Conservation (phyloP, 2,888 invertebrate genomes). For the Cheilosia urbana region DNA sequence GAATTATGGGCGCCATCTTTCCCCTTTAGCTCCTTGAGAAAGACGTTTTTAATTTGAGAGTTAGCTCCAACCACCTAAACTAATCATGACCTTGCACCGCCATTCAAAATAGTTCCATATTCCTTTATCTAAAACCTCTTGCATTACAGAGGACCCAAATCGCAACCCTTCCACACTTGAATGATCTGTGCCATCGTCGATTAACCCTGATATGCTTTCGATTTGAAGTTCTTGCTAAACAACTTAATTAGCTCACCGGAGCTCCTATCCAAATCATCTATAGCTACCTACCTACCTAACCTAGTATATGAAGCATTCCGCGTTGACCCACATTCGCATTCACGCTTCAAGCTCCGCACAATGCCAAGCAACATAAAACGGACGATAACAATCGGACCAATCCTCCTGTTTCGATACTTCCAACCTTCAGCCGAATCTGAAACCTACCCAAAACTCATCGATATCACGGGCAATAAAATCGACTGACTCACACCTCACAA, state of each 20-base stretch:
- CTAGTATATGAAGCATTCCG: constrained; percentile 5
- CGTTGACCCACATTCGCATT: constrained; percentile 51
- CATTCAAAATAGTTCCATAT: neutral
- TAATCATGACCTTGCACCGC: neutral
- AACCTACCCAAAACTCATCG: constrained; percentile 70
- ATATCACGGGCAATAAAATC: constrained; percentile 56
- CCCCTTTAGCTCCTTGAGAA: too few relatives aligned
- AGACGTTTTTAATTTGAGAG: too few relatives aligned
- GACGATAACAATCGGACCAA: constrained; percentile 68
- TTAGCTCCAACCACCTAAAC: too few relatives aligned
- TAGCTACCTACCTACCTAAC: neutral
- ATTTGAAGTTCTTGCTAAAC: neutral
- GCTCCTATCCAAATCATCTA: neutral
- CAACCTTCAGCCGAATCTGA: constrained; percentile 49
- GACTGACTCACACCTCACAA: constrained; percentile 59
- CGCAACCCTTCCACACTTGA: too few relatives aligned
- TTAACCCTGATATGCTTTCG: neutral
- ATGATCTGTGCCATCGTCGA: too few relatives aligned
- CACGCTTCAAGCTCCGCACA: constrained; percentile 8
- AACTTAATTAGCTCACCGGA: neutral
- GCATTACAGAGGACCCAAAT: too few relatives aligned
- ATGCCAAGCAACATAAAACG: constrained; percentile 31
- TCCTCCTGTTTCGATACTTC: constrained; percentile 64
- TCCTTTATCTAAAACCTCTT: neutral
- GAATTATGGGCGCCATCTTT: too few relatives aligned